Evolutionary conservation across 2,797 vertebrate species (phyloP).

Genomic region (Platalea minor): DNA sequence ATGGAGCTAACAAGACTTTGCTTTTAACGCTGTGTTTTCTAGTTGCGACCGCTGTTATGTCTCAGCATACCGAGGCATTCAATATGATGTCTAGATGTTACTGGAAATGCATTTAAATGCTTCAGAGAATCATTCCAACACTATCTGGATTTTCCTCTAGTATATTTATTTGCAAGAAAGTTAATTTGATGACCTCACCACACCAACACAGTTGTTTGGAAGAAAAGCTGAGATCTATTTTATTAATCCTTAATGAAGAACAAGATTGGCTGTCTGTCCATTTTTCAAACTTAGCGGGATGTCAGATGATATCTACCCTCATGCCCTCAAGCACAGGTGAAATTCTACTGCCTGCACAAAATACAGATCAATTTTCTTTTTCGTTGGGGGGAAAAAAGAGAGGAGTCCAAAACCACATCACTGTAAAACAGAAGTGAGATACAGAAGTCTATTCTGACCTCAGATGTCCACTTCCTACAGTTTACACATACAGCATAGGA

Average conservation of each 20-base stretch:
- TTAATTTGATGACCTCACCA: background rate
- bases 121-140: background rate
- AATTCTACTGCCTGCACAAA: background rate
- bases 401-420: background rate
- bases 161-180: background rate
- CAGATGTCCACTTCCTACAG: background rate
- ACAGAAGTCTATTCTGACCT: background rate
- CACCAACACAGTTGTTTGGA: background rate
- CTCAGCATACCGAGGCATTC: background rate
- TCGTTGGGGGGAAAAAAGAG: background rate
- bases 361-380: background rate
- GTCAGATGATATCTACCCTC: background rate
- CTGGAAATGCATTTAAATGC: background rate
- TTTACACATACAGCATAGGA: background rate
- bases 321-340: background rate
- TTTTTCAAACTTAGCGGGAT: background rate
- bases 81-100: background rate
- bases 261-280: background rate
- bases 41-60: background rate
- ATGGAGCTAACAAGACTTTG: background rate
- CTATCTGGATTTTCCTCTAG: background rate
- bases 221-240: background rate
- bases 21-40: background rate
- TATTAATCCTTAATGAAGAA: background rate
- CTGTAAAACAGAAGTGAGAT: background rate